Conservation (phyloP, 2,888 invertebrate genomes). For the Tigriopus californicus region DNA sequence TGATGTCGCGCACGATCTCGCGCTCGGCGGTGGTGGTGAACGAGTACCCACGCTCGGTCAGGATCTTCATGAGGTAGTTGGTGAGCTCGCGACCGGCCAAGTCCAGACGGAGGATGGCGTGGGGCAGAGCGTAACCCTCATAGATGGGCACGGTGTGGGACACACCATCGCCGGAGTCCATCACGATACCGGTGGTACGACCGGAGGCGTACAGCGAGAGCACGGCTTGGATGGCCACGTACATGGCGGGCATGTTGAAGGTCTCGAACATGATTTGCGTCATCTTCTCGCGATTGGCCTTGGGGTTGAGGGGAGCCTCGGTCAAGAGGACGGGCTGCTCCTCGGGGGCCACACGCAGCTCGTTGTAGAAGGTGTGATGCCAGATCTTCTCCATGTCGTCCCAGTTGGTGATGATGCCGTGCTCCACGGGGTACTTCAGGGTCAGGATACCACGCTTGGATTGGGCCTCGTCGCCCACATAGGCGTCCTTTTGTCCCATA, state of each 20-base stretch:
- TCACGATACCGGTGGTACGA: conserved; percentile 78
- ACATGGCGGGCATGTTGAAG: conserved; percentile 55
- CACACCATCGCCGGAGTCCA: conserved; percentile 80
- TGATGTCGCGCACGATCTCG: conserved; percentile 87
- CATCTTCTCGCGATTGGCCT: conserved; percentile 91
- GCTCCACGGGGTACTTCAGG: conserved; percentile 81
- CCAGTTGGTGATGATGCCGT: conserved; percentile 95
- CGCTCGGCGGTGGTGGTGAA: conserved; percentile 38
- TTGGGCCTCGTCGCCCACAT: conserved; percentile 20
- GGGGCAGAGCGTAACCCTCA: conserved; percentile 44
- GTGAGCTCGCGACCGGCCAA: conserved; percentile 36
- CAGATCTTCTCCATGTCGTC: conserved; percentile 98
- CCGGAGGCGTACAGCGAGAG: conserved; percentile 81
- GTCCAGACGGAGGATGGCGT: conserved; percentile 33
- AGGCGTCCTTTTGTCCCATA: conserved; percentile 20
- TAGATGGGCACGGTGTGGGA: conserved; percentile 85
- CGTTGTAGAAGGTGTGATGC: conserved; percentile 97
- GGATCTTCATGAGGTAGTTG: conserved; percentile 37
- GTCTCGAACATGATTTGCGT: conserved; percentile 36
- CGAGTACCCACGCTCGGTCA: conserved; percentile 33
- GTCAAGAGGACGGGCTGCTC: conserved; percentile 83
- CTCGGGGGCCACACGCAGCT: conserved; percentile 84
- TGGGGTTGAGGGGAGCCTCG: conserved; percentile 84
- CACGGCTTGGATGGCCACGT: conserved; percentile 81
- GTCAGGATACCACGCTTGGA: conserved; percentile 73